A percentile compares a stretch with the other conserved stretches of the same genome.
Conservation (phyloP, 2,797 vertebrate species). For the Pseudochromis fuscus region DNA sequence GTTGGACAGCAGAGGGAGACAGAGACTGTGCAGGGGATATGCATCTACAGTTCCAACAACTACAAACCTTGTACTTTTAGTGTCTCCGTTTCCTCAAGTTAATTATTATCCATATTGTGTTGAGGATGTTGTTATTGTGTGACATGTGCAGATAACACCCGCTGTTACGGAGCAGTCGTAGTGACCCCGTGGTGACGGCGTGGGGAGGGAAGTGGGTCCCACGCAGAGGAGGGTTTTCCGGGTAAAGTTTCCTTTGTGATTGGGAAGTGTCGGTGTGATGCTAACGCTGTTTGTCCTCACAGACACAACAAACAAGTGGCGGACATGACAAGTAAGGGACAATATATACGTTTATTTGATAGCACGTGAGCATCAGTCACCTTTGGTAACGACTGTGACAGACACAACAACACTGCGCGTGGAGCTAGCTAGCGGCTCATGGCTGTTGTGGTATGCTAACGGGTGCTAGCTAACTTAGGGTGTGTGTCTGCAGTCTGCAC, state of each 20-base stretch:
- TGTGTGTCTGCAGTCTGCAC: slow-evolving; percentile 34
- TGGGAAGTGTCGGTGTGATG: slow-evolving; percentile 76
- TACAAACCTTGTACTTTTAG: neutral
- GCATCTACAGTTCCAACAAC: neutral
- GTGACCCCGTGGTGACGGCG: slow-evolving; percentile 10
- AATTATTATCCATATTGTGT: neutral
- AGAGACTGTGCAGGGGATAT: neutral
- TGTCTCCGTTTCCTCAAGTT: neutral
- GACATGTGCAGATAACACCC: neutral
- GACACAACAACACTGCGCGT: neutral
- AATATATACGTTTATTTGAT: neutral
- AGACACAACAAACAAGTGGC: slow-evolving; percentile 61
- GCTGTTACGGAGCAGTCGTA: neutral
- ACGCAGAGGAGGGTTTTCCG: slow-evolving; percentile 79
- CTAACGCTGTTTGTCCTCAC: slow-evolving; percentile 43
- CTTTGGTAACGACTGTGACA: neutral
- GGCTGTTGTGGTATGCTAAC: slow-evolving; percentile 58
- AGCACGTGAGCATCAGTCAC: neutral
- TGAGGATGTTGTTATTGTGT: neutral
- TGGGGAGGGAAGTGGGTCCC: slow-evolving; percentile 63
- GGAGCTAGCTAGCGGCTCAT: slow-evolving; percentile 16
- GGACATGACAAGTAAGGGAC: slow-evolving; percentile 72
- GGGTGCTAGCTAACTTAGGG: slow-evolving; percentile 61
- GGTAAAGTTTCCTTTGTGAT: slow-evolving; percentile 84
- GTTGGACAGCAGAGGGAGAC: neutral